Evolutionary conservation across 2,113 vertebrate species (phyloP).

Genomic region (Limnothrissa miodon): DNA sequence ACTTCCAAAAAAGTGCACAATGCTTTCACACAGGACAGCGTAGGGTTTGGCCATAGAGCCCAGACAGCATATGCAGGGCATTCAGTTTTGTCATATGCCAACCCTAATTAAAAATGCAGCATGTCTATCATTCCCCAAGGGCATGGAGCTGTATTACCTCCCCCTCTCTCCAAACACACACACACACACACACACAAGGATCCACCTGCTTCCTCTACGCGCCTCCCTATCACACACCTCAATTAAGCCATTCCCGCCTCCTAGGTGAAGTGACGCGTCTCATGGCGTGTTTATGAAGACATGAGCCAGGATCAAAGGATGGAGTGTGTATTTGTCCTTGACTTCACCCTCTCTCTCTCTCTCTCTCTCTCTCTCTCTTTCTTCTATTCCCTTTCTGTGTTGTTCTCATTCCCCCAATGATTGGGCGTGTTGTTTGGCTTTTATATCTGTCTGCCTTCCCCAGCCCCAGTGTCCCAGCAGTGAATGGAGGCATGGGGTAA

Average conservation of each 20-base stretch:
- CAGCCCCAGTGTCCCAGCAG: not conserved
- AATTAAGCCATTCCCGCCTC: slow-evolving; percentile 14
- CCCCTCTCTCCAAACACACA: not conserved
- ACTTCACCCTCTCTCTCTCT: slow-evolving; percentile 29
- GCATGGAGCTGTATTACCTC: not conserved
- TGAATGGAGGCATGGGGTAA: not conserved
- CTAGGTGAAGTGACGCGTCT: slow-evolving; percentile 15
- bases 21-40: not conserved
- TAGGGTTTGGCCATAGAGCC: not conserved
- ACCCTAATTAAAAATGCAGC: not conserved
- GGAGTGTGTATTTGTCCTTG: slow-evolving; percentile 12
- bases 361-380: not conserved
- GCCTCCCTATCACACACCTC: not conserved
- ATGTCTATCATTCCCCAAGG: slow-evolving; percentile 11
- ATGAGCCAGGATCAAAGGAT: slow-evolving; percentile 28
- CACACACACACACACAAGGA: not conserved
- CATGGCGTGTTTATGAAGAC: slow-evolving; percentile 24
- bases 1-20: not conserved
- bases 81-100: slow-evolving; percentile 1
- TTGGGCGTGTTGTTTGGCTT: not conserved
- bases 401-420: not conserved
- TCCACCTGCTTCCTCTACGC: not conserved
- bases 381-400: not conserved
- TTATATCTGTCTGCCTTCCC: not conserved
- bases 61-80: not conserved